Conservation (phyloP, 1,140 invertebrate species). For the Drosophila pruinosa region DNA sequence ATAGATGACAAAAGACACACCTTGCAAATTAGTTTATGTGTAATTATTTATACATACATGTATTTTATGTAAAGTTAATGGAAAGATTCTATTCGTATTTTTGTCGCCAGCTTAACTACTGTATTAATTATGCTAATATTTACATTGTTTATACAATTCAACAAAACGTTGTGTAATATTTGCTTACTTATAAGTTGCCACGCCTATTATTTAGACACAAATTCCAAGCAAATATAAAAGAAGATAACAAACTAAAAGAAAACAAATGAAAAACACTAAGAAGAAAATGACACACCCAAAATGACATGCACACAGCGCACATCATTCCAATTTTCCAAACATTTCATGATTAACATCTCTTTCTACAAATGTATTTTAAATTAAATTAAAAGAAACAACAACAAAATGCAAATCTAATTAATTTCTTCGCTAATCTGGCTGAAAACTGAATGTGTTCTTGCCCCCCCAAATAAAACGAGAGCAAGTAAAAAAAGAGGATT, state of each 20-base stretch:
- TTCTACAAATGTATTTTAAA: constrained; percentile 40
- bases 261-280: constrained; percentile 20
- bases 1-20: constrained; percentile 53
- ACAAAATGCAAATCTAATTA: constrained; percentile 2
- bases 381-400: constrained; percentile 35
- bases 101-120: constrained; percentile 77
- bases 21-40: constrained; percentile 65
- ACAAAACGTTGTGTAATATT: constrained; percentile 79
- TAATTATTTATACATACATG: constrained; percentile 58
- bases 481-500: constrained; percentile 32
- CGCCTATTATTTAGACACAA: constrained; percentile 46
- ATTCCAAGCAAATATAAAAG: constrained; percentile 38
- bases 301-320: constrained; percentile 44
- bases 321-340: constrained; percentile 58
- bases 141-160: constrained; percentile 75
- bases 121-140: constrained; percentile 80
- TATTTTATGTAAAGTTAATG: constrained; percentile 67
- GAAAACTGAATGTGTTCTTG: constrained; percentile 36
- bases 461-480: constrained; percentile 1
- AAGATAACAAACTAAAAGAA: constrained; percentile 17
- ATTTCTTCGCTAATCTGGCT: constrained; percentile 14
- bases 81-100: constrained; percentile 62
- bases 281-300: constrained; percentile 8
- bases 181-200: constrained; percentile 78
- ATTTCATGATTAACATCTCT: constrained; percentile 9